Evolutionary conservation across 37 sponge, comb jelly and placozoan species (phyloP), one percentile per base, ranked within the genome.

Genomic region (Hormiphora californensis): DNA sequence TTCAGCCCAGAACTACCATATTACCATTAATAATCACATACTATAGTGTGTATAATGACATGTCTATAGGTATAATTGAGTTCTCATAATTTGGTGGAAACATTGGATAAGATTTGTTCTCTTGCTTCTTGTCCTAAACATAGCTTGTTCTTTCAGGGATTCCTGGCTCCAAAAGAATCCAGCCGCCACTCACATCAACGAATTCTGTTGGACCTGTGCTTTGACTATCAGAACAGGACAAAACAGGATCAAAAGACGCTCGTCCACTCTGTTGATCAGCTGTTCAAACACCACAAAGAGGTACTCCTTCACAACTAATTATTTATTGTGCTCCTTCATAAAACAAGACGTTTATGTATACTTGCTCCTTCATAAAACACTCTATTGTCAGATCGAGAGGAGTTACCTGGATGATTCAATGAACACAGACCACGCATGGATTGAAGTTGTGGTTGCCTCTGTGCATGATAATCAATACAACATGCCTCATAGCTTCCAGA

Each of bases 341-440:
- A 15, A n/a, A n/a, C n/a, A n/a, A n/a, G n/a, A n/a, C n/a, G n/a
- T n/a, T n/a, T n/a, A n/a, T n/a, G n/a, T n/a, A n/a, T n/a, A n/a
- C n/a, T n/a, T n/a, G n/a, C n/a, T n/a, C n/a, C n/a, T n/a, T n/a
- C n/a, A n/a, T n/a, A n/a, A n/a, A n/a, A n/a, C n/a, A n/a, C n/a
- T n/a, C n/a, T n/a, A 17, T 49, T 49, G 9, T 49, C 59, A 57
- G 59, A 5, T 57, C 5, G 25, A 23, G 4, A 57, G 25, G 59
- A 57, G 59, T 40, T 73, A 73, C 23, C 35, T 73, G 81, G 81
- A 73, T 46, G 35, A 73, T 33, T 36, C 43, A 3, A 8, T 73
- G n/a, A 73, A 73, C 46, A 73, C 81, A 1, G 81, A 73, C 25
- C 40, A 73, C 46, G 41, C 81, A 15, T 73, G 81, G 81, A 73